These are phyloP conservation scores for Conus betulinus DNA, from an alignment of 1,140 invertebrate species.

Conservation along the genomic window DNA sequence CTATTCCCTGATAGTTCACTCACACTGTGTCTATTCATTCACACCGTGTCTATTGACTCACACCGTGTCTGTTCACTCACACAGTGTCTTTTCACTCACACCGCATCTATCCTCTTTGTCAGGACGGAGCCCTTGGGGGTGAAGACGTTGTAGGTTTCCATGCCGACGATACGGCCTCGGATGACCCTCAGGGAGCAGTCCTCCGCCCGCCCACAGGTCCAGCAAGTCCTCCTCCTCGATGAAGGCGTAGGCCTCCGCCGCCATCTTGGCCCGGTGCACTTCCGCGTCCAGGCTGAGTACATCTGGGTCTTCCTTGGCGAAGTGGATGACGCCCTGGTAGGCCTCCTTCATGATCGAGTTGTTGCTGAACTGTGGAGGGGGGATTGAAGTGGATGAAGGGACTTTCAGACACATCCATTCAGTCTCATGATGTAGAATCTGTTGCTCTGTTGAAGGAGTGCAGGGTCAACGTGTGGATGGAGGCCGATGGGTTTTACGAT, in stretches of 20 bases:
- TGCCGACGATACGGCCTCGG: not conserved
- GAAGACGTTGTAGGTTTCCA: slow-evolving; percentile 27
- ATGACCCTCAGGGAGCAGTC: not conserved
- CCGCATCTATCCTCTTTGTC: not conserved
- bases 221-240: slow-evolving; percentile 1
- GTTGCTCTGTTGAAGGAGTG: too few species aligned
- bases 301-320: slow-evolving; percentile 4
- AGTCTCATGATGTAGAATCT: too few species aligned
- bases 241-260: slow-evolving; percentile 2
- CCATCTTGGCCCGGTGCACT: slow-evolving; percentile 19
- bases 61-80: too few species aligned
- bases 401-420: too few species aligned
- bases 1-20: too few species aligned
- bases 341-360: not conserved
- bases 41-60: too few species aligned
- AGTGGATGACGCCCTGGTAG: not conserved
- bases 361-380: not conserved
- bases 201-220: slow-evolving; percentile 19
- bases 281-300: slow-evolving; percentile 9
- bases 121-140: not conserved
- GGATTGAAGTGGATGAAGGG: not conserved
- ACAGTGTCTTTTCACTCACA: too few species aligned
- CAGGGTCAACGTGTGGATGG: too few species aligned
- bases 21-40: too few species aligned
- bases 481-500: too few species aligned